Percentiles rank a stretch among this genome's conserved stretches.
These are phyloP conservation scores for Aphidius ervi DNA, from an alignment of 1,140 invertebrate species.

Conservation along the genomic window DNA sequence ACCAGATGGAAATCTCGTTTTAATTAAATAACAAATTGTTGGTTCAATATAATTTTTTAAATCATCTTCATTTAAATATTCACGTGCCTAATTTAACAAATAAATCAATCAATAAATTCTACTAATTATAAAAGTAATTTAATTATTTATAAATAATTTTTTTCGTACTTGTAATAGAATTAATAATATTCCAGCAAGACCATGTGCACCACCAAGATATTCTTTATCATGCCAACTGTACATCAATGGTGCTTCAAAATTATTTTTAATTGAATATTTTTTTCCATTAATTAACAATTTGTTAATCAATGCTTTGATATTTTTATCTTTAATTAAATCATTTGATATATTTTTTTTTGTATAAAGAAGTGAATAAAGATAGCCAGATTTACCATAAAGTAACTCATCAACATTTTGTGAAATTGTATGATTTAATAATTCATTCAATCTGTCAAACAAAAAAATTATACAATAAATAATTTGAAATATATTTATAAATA, in stretches of 20 bases:
- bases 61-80: constrained; percentile 56
- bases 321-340: constrained; percentile 45
- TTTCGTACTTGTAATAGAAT: constrained; percentile 68
- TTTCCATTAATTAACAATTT: constrained; percentile 66
- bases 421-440: constrained; percentile 53
- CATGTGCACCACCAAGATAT: constrained; percentile 87
- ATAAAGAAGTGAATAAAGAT: constrained; percentile 74
- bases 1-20: constrained; percentile 65
- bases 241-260: constrained; percentile 64
- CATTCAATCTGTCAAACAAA: constrained; percentile 52
- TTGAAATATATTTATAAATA: constrained; percentile 15
- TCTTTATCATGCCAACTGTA: constrained; percentile 85
- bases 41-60: constrained; percentile 58
- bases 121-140: constrained; percentile 4
- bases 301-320: constrained; percentile 55
- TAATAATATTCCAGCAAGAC: constrained; percentile 79
- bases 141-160: constrained; percentile 16
- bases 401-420: constrained; percentile 69
- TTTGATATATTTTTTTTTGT: constrained; percentile 61
- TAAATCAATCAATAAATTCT: constrained; percentile 10
- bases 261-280: constrained; percentile 51
- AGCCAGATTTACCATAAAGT: constrained; percentile 80
- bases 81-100: constrained; percentile 47
- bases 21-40: constrained; percentile 63
- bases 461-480: constrained; percentile 16